Base-by-base conservation (phyloP, 1,140 invertebrate species). In the Drosophila littoralis region DNA sequence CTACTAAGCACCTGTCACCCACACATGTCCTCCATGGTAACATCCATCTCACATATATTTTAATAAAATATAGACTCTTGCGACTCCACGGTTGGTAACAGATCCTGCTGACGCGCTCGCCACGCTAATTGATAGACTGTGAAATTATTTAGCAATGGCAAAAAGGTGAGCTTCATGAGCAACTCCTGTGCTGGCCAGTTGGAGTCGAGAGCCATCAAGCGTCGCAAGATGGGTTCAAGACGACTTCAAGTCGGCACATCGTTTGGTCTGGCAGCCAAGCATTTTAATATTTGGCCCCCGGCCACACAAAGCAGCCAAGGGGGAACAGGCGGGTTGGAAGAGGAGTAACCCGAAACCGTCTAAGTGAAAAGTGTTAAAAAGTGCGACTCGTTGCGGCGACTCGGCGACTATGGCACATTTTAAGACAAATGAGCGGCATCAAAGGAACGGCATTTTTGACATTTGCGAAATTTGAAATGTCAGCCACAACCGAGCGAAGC, bases 291-390 rank as follows among this genome's bases (percentile, higher is more conserved):
- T 73, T 77, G 67, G 55, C 81, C 77, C 42, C 60, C 28, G 77
- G 81, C 71, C 58, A 63, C 55, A 60, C 22, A 22, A 22, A 22
- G 2, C 28, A 73, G 81, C 4, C 64, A 68, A 10, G 8, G 67
- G 13, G 9, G 4, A 22, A n/a, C 32, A 15, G 22, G 22, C 22
- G 22, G 22, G 22, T 22, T 3, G 22, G 22, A 3, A 2, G 15
- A 8, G 9, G 52, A 6, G 22, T 28, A 28, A 28, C 22, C 22
- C 50, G 50, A 35, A 4, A 15, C 48, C 1, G 68, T 63, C 79
- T 89, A 89, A 89, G 84, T 89, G 84, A 89, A 89, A 89, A 89
- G 84, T 89, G 84, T 90, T 89, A 89, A 89, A 89, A 89, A 84
- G 79, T 86, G 66, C 82, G 72, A 70, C 83, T 79, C 75, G 69